Evolutionary conservation across 2,113 vertebrate species (phyloP).

Genomic region (Chaetodon trifascialis): DNA sequence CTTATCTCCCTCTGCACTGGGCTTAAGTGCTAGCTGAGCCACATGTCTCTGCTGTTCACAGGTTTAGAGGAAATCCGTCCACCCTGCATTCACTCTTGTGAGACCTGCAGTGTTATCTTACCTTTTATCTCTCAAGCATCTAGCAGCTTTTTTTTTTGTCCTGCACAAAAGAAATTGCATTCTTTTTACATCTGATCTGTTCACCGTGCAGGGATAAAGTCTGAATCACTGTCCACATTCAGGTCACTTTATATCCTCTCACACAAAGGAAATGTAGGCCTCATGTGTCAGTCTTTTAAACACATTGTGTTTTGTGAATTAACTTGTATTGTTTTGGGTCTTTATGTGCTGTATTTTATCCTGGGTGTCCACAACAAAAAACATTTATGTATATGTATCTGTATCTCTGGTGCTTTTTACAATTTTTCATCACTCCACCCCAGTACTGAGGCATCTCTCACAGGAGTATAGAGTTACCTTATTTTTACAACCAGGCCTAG

Average conservation of each 20-base stretch:
- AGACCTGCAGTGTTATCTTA: constrained; percentile 59
- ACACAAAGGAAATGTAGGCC: constrained; percentile 33
- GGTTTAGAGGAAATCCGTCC: constrained; percentile 64
- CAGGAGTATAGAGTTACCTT: constrained; percentile 67
- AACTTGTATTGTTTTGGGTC: no score
- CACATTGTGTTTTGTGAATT: background rate
- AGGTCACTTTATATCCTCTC: constrained; percentile 18
- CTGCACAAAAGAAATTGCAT: constrained; percentile 52
- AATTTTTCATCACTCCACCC: constrained; percentile 43
- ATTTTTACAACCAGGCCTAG: constrained; percentile 67
- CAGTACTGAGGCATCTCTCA: constrained; percentile 48
- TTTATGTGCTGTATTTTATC: no score
- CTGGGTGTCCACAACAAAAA: constrained; percentile 1
- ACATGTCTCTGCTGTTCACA: constrained; percentile 75
- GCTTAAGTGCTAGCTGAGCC: constrained; percentile 73
- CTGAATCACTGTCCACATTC: constrained; percentile 20
- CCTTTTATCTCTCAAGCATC: constrained; percentile 69
- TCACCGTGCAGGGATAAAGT: constrained; percentile 8
- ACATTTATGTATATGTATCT: background rate
- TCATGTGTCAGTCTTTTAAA: background rate
- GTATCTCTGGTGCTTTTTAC: background rate
- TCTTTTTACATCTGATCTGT: constrained; percentile 39
- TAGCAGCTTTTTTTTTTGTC: background rate
- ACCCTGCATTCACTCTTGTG: constrained; percentile 43
- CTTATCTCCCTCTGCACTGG: constrained; percentile 72